These are phyloP conservation scores for Scaptomyza reducta DNA, from an alignment of 2,888 invertebrate species.

Conservation along the genomic window DNA sequence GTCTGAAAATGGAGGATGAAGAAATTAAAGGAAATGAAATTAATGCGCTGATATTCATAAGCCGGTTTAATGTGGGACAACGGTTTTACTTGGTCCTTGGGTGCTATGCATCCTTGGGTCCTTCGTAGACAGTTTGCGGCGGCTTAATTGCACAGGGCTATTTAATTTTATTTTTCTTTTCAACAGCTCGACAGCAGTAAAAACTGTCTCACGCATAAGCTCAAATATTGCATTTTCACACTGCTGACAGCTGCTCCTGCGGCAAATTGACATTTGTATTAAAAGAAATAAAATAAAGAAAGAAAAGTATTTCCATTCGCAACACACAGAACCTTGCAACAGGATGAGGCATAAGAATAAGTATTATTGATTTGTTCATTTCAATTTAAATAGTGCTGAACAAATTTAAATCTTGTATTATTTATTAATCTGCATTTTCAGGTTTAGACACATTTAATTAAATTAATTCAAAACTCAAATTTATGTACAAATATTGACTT, in stretches of 20 bases:
- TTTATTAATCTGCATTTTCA: no score
- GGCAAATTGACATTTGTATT: constrained; percentile 69
- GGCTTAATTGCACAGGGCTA: constrained; percentile 63
- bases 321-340: neutral
- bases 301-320: constrained; percentile 25
- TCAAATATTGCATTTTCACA: constrained; percentile 48
- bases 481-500: no score
- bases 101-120: constrained; percentile 3
- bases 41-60: constrained; percentile 59
- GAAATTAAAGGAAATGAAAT: constrained; percentile 52
- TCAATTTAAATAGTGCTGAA: no score
- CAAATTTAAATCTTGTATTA: no score
- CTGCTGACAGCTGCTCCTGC: constrained; percentile 61
- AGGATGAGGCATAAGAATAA: constrained; percentile 23
- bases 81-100: constrained; percentile 8
- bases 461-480: no score
- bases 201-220: constrained; percentile 30
- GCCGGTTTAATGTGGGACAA: constrained; percentile 28
- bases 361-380: no score
- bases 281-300: constrained; percentile 1
- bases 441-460: no score
- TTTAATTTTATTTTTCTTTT: constrained; percentile 58
- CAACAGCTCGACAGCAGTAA: constrained; percentile 1
- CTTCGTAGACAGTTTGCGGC: constrained; percentile 40
- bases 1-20: constrained; percentile 1